Base-by-base conservation (phyloP, 92 coral and sea anemone species). In the Palythoa heliodiscus region DNA sequence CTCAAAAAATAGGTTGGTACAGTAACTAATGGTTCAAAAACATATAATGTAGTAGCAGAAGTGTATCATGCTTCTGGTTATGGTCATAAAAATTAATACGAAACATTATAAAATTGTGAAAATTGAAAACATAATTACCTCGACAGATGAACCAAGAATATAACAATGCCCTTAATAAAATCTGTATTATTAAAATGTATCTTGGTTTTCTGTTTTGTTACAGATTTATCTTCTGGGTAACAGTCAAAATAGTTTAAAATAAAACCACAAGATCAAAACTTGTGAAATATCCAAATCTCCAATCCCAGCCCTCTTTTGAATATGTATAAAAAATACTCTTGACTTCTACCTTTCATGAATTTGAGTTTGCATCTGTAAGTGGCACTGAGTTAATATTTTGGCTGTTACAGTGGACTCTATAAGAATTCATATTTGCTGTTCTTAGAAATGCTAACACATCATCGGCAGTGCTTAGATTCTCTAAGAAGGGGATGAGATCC, bases 401-500 rank as follows among this genome's bases (percentile, higher is more conserved):
- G 60, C 64, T 80, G 74, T 67, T 80, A 43, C 61, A 80, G 22
- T 39, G 92, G 84, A 63, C 85, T 79, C 84, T 89, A 81, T 89
- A 77, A 53, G 84, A 83, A 87, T 87, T 97, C 92, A 87, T 88
- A 87, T 88, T 90, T 0, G 91, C 91, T 47, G 91, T 92, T 57
- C 98, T 92, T 75, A 94, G 80, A 84, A 86, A 91, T 69, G 95
- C 87, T 82, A 95, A 89, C 74, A 97, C 99, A 69, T 97, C 99
- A 12, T 97, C 99, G 7, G 89, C 92, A 35, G 95, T 91, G 89
- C 88, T 96, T 87, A 97, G 76, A 25, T 87, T 83, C 87, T 97
- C 99, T 55, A 97, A 87, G 85, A 97, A 91, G 17, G 99, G 99
- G 37, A 97, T 93, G 76, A 97, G 91, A 37, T 97, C 95, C 81